A percentile compares a stretch with the other conserved stretches of the same genome.
Conservation (phyloP, 2,797 vertebrate genomes). For the Sebastes iracundus region DNA sequence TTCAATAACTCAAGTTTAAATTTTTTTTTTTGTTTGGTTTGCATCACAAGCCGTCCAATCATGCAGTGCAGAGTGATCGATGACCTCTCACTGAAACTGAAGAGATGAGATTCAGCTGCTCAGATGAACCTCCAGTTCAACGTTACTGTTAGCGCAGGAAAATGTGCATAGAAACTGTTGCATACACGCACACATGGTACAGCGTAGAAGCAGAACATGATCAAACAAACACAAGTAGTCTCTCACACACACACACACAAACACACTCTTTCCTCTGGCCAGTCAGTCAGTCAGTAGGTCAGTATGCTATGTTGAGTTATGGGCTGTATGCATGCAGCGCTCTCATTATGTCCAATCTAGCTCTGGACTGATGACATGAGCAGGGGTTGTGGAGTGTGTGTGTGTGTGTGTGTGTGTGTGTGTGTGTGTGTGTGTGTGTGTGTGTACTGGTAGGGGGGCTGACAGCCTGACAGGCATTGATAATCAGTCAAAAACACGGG, state of each 20-base stretch:
- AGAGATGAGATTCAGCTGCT: constrained; percentile 25
- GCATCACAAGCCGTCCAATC: neutral
- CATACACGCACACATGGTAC: neutral
- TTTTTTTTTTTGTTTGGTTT: neutral
- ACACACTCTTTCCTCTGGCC: constrained; percentile 9
- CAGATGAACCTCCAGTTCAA: neutral
- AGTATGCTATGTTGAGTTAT: constrained; percentile 55
- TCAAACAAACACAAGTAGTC: neutral
- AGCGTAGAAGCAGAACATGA: neutral
- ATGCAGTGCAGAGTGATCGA: neutral
- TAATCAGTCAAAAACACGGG: constrained; percentile 9
- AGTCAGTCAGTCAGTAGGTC: constrained; percentile 55
- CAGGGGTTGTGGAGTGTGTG: neutral
- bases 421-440: neutral
- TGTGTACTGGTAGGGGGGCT: neutral
- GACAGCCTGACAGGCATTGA: constrained; percentile 25
- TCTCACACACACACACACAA: neutral
- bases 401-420: neutral
- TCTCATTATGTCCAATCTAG: constrained; percentile 66
- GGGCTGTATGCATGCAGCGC: constrained; percentile 28
- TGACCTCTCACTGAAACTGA: neutral
- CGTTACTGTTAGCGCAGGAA: neutral
- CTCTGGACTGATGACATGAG: constrained; percentile 57
- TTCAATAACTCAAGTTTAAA: neutral
- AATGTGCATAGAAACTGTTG: neutral